Conservation (phyloP, 2,888 invertebrate species). For the Leistus spinibarbis region DNA sequence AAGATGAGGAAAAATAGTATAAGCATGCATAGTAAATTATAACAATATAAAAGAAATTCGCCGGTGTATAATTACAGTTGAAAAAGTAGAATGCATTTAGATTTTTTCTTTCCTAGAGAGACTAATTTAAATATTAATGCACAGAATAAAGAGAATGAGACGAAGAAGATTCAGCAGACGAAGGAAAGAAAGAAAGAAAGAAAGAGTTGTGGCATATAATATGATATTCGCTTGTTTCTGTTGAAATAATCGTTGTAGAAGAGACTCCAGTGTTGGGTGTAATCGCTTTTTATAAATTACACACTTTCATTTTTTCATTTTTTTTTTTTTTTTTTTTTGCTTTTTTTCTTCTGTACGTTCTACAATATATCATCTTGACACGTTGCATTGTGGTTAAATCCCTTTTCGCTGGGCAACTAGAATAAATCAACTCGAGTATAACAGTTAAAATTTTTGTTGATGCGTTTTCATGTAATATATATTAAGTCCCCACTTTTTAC, state of each 20-base stretch:
- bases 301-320: conserved; percentile 18
- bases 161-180: neutral
- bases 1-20: neutral
- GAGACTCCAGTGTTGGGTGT: conserved; percentile 14
- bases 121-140: neutral
- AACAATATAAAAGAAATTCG: neutral
- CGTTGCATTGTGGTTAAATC: conserved; percentile 36
- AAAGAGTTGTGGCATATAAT: neutral
- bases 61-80: neutral
- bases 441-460: conserved; percentile 35
- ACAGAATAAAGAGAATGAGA: neutral
- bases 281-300: conserved; percentile 37
- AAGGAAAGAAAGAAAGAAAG: too few relatives aligned
- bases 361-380: conserved; percentile 32
- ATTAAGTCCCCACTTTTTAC: conserved; percentile 19
- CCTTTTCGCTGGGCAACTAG: conserved; percentile 19
- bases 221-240: neutral
- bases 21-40: neutral
- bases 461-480: conserved; percentile 32
- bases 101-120: neutral
- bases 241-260: conserved; percentile 28
- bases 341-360: conserved; percentile 19
- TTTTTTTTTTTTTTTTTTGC: too few relatives aligned
- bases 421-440: conserved; percentile 35
- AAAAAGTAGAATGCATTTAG: neutral